Percentiles rank a stretch among this genome's conserved stretches.
These are phyloP conservation scores for Myotis brandtii DNA, from an alignment of 2,113 vertebrate genomes.

Conservation along the genomic window DNA sequence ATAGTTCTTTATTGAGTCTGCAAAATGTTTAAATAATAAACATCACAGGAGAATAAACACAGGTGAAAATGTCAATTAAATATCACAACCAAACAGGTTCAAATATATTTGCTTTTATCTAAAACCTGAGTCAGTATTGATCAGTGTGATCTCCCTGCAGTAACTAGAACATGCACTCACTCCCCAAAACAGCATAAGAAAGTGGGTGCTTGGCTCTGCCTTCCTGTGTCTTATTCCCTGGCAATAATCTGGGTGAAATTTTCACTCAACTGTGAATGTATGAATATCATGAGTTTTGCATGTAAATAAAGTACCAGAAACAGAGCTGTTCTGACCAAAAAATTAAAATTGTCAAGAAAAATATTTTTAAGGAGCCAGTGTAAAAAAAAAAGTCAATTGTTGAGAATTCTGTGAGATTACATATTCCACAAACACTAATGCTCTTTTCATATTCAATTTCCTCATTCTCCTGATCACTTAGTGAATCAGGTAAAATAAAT, in stretches of 20 bases:
- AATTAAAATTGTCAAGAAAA: not conserved
- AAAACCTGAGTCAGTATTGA: constrained; percentile 69
- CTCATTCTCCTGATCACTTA: not conserved
- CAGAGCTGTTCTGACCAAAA: not conserved
- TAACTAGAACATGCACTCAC: not conserved
- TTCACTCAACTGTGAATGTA: not conserved
- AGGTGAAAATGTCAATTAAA: constrained; percentile 32
- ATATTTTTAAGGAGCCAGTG: constrained; percentile 3
- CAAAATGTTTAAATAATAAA: constrained; percentile 49
- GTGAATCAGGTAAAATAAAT: not conserved
- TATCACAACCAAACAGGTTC: constrained; percentile 38
- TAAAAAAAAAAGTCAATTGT: not conserved
- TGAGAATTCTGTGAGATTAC: constrained; percentile 19
- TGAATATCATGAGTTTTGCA: not conserved
- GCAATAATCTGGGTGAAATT: not conserved
- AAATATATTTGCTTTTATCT: constrained; percentile 67
- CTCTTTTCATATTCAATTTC: not conserved
- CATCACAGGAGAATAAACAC: constrained; percentile 9
- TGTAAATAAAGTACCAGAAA: not conserved
- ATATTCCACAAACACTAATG: not conserved
- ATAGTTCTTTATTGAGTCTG: not conserved
- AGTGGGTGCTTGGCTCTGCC: not conserved
- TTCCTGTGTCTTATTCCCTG: not conserved
- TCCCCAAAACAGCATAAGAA: not conserved
- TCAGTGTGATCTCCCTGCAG: constrained; percentile 67